Percentiles rank a stretch among this genome's conserved stretches.
Conservation (phyloP, 2,113 vertebrate species). For the Onychostruthus taczanowskii region DNA sequence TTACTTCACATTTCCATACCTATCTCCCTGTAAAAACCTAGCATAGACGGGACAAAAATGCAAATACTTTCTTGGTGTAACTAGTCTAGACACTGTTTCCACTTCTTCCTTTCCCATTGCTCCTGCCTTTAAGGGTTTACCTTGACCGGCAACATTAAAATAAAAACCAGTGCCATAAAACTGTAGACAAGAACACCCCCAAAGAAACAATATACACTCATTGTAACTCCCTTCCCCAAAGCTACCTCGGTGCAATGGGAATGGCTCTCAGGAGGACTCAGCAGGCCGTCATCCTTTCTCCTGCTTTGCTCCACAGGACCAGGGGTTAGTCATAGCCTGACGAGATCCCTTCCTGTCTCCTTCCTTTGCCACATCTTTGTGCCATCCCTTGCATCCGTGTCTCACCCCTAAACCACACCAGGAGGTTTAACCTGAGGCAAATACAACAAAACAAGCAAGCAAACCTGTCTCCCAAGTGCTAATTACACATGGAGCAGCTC, state of each 20-base stretch:
- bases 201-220: not conserved
- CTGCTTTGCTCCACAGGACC: not conserved
- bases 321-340: not conserved
- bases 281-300: conserved; percentile 42
- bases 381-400: conserved; percentile 1
- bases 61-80: not conserved
- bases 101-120: not conserved
- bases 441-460: conserved; percentile 4
- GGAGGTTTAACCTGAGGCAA: conserved; percentile 50
- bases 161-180: not conserved
- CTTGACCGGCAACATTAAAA: not conserved
- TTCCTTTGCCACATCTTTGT: conserved; percentile 45
- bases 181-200: not conserved
- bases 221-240: not conserved
- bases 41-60: not conserved
- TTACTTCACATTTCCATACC: not conserved
- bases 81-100: not conserved
- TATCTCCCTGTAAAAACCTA: not conserved
- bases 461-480: not conserved
- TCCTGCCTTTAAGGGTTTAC: not conserved
- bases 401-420: conserved; percentile 27
- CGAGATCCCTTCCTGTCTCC: conserved; percentile 8
- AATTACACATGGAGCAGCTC: not conserved
- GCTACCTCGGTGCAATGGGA: not conserved
- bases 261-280: not conserved